Conservation (phyloP, 2,113 vertebrate species). For the Notarius lentiginosus region DNA sequence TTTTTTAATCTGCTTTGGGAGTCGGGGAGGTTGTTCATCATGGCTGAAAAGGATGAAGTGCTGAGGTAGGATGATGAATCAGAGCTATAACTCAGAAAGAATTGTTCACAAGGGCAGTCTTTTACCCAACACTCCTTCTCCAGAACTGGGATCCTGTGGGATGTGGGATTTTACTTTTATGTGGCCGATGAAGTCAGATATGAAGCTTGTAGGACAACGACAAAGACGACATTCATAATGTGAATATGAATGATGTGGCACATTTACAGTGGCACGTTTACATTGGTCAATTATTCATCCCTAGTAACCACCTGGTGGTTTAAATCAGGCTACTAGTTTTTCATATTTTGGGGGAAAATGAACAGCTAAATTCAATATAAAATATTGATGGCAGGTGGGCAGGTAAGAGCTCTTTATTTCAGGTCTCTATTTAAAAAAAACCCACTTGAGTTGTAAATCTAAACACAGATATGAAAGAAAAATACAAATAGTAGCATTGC, state of each 20-base stretch:
- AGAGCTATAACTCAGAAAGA: constrained; percentile 1
- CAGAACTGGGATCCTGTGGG: neutral
- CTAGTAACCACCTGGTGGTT: neutral
- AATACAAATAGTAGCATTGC: neutral
- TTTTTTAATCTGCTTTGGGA: constrained; percentile 43
- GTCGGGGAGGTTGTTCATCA: constrained; percentile 42
- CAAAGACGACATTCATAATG: neutral
- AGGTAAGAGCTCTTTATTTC: neutral
- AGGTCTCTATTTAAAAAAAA: too few relatives aligned
- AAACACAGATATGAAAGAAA: neutral
- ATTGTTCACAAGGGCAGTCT: neutral
- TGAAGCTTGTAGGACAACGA: neutral
- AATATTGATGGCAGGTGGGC: neutral
- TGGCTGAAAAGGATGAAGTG: constrained; percentile 21
- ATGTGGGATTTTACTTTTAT: neutral
- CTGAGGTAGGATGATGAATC: constrained; percentile 17
- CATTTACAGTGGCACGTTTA: neutral
- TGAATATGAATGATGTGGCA: neutral
- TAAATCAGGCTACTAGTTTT: neutral
- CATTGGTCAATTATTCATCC: neutral
- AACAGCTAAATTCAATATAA: neutral
- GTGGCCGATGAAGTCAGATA: neutral
- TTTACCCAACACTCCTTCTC: neutral
- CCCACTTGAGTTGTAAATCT: neutral
- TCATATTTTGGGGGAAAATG: neutral